Percentiles rank a stretch among this genome's conserved stretches.
Evolutionary conservation across 2,113 vertebrate genomes (phyloP).

Genomic region (Mesocricetus auratus): DNA sequence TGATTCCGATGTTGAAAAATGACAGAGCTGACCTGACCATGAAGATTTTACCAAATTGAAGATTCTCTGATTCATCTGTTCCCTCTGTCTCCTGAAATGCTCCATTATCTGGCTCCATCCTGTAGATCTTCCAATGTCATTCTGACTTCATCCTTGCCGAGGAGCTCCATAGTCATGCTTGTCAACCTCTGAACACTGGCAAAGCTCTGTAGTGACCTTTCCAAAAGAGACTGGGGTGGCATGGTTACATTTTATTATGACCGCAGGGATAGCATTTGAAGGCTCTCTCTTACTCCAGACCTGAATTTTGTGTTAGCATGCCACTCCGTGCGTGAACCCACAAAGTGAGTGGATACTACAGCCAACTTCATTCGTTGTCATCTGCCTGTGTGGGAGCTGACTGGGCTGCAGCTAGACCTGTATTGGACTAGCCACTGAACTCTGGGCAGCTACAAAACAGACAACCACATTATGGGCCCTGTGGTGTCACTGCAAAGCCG

Average conservation of each 20-base stretch:
- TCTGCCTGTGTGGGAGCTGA: background rate
- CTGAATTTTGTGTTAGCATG: background rate
- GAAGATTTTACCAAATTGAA: background rate
- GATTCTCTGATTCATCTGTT: background rate
- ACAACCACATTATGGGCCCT: background rate
- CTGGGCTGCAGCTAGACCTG: fast-evolving
- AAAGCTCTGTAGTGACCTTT: background rate
- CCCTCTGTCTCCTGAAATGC: background rate
- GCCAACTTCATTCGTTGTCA: background rate
- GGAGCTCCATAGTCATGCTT: background rate
- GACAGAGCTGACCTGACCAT: background rate
- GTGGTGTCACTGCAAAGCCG: background rate
- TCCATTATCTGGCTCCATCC: background rate
- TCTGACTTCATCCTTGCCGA: background rate
- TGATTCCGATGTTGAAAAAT: background rate
- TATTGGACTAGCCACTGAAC: background rate
- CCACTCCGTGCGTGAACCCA: background rate
- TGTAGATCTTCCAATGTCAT: background rate
- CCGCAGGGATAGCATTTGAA: background rate
- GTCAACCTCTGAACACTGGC: background rate
- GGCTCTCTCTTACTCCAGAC: background rate
- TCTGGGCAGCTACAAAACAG: background rate
- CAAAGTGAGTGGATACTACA: background rate
- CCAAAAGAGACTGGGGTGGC: background rate
- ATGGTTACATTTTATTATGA: background rate